These are phyloP conservation scores for Melinaea menophilus DNA, from an alignment of 2,888 invertebrate species.

Conservation along the genomic window DNA sequence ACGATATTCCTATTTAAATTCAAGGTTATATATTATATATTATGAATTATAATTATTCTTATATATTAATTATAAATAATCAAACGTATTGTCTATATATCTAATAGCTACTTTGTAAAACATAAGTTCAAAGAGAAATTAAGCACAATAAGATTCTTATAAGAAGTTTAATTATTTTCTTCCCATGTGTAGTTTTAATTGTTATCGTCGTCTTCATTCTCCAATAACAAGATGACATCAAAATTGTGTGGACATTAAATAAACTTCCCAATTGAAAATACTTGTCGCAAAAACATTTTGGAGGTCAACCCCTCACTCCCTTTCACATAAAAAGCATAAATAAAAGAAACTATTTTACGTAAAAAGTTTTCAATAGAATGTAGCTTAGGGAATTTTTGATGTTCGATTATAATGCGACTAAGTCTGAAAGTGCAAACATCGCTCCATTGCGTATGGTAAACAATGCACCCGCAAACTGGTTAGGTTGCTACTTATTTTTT, in stretches of 20 bases:
- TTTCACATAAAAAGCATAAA: constrained; percentile 31
- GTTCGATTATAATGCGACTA: constrained; percentile 48
- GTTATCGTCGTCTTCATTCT: constrained; percentile 17
- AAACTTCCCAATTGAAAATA: constrained; percentile 58
- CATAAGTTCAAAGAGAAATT: constrained; percentile 18
- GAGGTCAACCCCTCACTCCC: constrained; percentile 41
- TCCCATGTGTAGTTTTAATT: constrained; percentile 25
- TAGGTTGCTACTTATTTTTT: constrained; percentile 56
- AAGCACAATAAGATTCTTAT: constrained; percentile 30
- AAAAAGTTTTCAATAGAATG: constrained; percentile 13
- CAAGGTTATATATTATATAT: background rate
- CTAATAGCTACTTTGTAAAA: background rate
- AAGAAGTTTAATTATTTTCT: constrained; percentile 20
- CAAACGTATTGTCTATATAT: background rate
- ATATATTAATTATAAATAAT: background rate
- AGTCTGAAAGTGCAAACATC: constrained; percentile 43
- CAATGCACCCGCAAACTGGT: constrained; percentile 52
- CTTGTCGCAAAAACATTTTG: constrained; percentile 54
- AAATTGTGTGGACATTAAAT: constrained; percentile 52
- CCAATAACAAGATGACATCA: constrained; percentile 33
- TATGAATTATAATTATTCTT: background rate
- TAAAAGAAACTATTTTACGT: constrained; percentile 21
- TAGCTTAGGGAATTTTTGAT: constrained; percentile 42
- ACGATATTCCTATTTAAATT: background rate
- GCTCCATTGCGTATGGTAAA: constrained; percentile 46